Conservation (phyloP, 2,113 vertebrate genomes). For the Propithecus coquereli region DNA sequence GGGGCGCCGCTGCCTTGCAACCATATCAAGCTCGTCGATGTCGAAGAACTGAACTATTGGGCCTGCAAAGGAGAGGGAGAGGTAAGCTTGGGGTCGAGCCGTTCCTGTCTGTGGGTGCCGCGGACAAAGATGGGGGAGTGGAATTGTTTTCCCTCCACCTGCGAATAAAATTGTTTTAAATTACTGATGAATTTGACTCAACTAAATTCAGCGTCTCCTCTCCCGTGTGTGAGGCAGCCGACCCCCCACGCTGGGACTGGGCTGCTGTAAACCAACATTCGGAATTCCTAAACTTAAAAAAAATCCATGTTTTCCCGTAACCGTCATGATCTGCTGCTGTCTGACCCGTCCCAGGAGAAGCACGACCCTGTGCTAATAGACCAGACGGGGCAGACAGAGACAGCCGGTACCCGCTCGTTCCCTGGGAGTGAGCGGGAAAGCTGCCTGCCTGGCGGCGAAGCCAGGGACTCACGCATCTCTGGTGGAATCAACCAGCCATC, state of each 20-base stretch:
- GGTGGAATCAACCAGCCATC: background rate
- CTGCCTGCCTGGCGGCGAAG: background rate
- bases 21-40: conserved; percentile 94
- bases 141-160: background rate
- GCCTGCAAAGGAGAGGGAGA: conserved; percentile 95
- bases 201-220: background rate
- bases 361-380: background rate
- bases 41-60: conserved; percentile 97
- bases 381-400: background rate
- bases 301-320: background rate
- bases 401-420: background rate
- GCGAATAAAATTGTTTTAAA: background rate
- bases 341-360: background rate
- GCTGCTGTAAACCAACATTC: background rate
- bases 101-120: background rate
- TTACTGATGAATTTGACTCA: background rate
- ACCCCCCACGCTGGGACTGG: background rate
- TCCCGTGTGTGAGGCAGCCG: background rate
- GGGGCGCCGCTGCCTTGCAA: conserved; percentile 97
- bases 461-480: background rate
- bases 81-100: conserved; percentile 78
- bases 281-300: background rate
- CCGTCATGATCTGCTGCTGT: background rate
- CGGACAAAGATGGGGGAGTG: no score
- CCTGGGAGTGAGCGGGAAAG: background rate